phyloP scores from a whole-genome alignment of 2,888 invertebrate genomes.

The Drosophila differens region DNA sequence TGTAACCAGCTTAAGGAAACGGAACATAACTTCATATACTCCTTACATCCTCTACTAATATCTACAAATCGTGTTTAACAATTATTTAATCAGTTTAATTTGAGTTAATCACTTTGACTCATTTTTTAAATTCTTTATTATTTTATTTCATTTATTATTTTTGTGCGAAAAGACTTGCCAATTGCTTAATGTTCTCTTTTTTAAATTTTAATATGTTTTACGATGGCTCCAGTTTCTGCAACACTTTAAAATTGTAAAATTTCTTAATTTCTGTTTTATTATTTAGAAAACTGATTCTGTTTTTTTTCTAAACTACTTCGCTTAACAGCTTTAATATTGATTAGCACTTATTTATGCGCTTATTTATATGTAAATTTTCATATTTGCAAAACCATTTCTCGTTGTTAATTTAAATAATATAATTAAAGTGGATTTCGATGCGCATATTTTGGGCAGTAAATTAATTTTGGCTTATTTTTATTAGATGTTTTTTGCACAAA shows the following conservation, averaged over 20 bases:
- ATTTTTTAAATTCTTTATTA: background rate
- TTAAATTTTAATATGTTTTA: fast-evolving
- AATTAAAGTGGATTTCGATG: background rate
- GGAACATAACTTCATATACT: no score
- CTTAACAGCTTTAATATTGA: background rate
- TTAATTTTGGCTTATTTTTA: background rate
- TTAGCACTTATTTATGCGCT: background rate
- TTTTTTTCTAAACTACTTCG: background rate
- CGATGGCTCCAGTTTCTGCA: no score
- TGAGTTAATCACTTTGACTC: background rate
- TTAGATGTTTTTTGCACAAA: background rate
- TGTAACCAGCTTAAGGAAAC: no score
- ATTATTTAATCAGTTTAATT: background rate
- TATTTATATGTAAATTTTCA: background rate
- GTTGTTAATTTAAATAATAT: background rate
- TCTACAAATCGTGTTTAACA: fast-evolving
- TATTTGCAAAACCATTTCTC: background rate
- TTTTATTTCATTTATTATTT: background rate
- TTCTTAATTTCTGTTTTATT: background rate
- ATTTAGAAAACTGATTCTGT: background rate
- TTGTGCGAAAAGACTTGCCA: background rate
- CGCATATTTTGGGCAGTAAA: background rate
- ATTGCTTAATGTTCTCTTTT: background rate
- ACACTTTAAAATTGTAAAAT: background rate
- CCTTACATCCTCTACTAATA: no score